These are phyloP conservation scores for Eristalis intricaria DNA, from an alignment of 2,888 invertebrate species.

Conservation along the genomic window DNA sequence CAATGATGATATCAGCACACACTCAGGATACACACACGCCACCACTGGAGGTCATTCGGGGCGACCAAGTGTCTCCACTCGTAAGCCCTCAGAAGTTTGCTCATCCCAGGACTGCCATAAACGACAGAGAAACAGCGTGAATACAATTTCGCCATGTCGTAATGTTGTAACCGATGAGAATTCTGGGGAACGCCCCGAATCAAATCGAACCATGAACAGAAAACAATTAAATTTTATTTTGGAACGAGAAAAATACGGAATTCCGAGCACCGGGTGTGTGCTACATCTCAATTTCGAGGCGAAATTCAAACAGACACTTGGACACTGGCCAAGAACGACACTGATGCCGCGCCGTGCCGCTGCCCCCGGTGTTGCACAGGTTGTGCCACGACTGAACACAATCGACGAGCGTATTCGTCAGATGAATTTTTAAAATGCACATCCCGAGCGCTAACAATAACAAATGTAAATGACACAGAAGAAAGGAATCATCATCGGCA, in stretches of 20 bases:
- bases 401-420: neutral
- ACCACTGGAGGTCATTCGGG: neutral
- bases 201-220: neutral
- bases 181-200: neutral
- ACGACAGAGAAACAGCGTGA: neutral
- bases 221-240: neutral
- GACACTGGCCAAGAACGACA: neutral
- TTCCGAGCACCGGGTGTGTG: neutral
- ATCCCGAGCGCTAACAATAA: neutral
- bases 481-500: neutral
- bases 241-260: neutral
- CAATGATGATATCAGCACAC: neutral
- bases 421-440: neutral
- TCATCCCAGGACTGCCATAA: neutral
- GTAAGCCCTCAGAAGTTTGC: neutral
- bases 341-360: neutral
- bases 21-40: neutral
- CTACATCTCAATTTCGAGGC: neutral
- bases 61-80: neutral
- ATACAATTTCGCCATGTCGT: neutral
- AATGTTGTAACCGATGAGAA: neutral
- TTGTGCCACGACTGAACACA: neutral
- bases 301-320: conserved; percentile 4
- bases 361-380: neutral
- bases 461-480: neutral